These are phyloP conservation scores for Drosophila orena DNA, from an alignment of 1,140 invertebrate species.

Conservation along the genomic window DNA sequence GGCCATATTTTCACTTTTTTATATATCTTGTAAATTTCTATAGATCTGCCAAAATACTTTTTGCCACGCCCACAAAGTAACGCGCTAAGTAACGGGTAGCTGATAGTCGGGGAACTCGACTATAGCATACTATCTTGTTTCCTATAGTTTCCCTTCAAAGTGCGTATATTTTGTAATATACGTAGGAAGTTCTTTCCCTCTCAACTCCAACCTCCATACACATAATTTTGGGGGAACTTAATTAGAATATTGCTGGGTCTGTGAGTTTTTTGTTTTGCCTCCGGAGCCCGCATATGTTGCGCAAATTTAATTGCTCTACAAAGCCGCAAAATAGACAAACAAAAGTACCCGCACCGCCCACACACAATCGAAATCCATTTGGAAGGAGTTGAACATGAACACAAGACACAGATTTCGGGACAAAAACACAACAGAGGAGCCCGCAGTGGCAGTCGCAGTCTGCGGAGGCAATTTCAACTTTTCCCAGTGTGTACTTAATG, in stretches of 20 bases:
- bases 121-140: too few species aligned
- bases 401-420: conserved; percentile 47
- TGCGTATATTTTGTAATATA: background rate
- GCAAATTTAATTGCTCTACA: conserved; percentile 76
- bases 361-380: conserved; percentile 6
- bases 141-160: background rate
- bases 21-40: too few species aligned
- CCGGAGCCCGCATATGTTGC: conserved; percentile 69
- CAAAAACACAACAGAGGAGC: conserved; percentile 27
- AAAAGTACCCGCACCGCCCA: conserved; percentile 34
- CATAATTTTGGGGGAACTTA: conserved; percentile 36
- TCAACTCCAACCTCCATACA: conserved; percentile 19
- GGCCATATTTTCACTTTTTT: too few species aligned
- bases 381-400: conserved; percentile 36
- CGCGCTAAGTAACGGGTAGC: too few species aligned
- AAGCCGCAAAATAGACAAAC: conserved; percentile 78
- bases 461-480: conserved; percentile 75
- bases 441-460: conserved; percentile 49
- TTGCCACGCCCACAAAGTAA: too few species aligned
- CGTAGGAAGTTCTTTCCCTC: background rate
- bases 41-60: too few species aligned
- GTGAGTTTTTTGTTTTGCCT: conserved; percentile 19
- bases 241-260: conserved; percentile 32
- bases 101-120: too few species aligned
- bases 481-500: conserved; percentile 68